Percentiles rank a stretch among this genome's conserved stretches.
phyloP scores from a whole-genome alignment of 2,888 invertebrate species.

The Catocala nupta region DNA sequence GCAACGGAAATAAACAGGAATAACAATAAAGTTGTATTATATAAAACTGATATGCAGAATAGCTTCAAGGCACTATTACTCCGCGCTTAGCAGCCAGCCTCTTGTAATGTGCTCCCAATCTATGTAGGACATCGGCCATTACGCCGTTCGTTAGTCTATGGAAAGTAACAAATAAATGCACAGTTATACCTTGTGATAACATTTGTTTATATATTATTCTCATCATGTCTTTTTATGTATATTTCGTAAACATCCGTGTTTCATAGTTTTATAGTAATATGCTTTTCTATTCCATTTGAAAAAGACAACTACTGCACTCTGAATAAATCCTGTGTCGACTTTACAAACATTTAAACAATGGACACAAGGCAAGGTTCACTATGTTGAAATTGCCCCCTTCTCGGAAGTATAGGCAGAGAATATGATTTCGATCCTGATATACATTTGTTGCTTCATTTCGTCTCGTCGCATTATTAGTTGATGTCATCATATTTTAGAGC shows the following conservation, averaged over 20 bases:
- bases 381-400: too few relatives aligned
- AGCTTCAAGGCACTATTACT: conserved; percentile 7
- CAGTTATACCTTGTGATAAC: conserved; percentile 11
- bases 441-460: too few relatives aligned
- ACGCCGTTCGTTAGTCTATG: conserved; percentile 27
- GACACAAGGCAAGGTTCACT: too few relatives aligned
- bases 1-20: background rate
- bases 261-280: background rate
- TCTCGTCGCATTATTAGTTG: too few relatives aligned
- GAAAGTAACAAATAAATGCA: conserved; percentile 29
- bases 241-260: conserved; percentile 5
- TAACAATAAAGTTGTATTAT: background rate
- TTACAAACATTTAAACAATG: too few relatives aligned
- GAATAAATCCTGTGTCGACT: too few relatives aligned
- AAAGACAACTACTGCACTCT: too few relatives aligned
- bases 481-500: too few relatives aligned
- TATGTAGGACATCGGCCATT: conserved; percentile 38
- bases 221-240: conserved; percentile 18
- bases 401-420: too few relatives aligned
- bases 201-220: conserved; percentile 17
- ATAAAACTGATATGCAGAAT: conserved; percentile 4
- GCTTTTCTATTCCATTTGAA: too few relatives aligned
- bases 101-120: conserved; percentile 23
- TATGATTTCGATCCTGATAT: too few relatives aligned
- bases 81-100: conserved; percentile 2